phyloP scores from a whole-genome alignment of 1,140 invertebrate genomes.

The Reticulitermes speratus region DNA sequence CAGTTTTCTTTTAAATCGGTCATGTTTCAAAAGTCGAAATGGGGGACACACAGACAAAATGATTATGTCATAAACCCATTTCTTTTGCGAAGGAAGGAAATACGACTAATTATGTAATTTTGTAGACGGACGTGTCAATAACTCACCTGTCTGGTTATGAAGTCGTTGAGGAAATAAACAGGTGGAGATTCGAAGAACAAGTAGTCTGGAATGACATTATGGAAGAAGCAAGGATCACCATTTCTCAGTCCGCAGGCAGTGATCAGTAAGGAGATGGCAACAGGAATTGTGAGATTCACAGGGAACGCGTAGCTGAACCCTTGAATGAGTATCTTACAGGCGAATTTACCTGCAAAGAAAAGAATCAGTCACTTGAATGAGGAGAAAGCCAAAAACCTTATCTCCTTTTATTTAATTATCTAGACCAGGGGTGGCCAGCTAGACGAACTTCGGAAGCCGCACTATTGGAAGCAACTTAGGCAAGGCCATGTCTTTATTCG shows the following conservation, averaged over 20 bases:
- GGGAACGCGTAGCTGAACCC: conserved; percentile 96
- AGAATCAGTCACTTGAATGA: neutral
- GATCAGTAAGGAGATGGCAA: conserved; percentile 84
- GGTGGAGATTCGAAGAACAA: conserved; percentile 86
- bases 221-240: conserved; percentile 85
- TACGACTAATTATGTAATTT: too few relatives aligned
- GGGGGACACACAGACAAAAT: too few relatives aligned
- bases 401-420: too few relatives aligned
- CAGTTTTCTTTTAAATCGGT: too few relatives aligned
- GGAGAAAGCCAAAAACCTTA: neutral
- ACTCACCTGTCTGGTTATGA: conserved; percentile 71
- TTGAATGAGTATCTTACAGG: conserved; percentile 95
- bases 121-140: neutral
- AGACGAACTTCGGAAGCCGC: too few relatives aligned
- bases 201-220: conserved; percentile 80
- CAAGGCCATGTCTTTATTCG: too few relatives aligned
- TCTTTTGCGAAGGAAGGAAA: too few relatives aligned
- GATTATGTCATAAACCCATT: too few relatives aligned
- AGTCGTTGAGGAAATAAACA: conserved; percentile 77
- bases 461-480: too few relatives aligned
- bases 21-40: too few relatives aligned
- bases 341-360: conserved; percentile 72
- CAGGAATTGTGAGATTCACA: conserved; percentile 86
- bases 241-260: conserved; percentile 83
- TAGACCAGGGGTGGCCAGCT: too few relatives aligned